Base-by-base conservation (phyloP, 2,797 vertebrate species). In the Linurgus olivaceus region DNA sequence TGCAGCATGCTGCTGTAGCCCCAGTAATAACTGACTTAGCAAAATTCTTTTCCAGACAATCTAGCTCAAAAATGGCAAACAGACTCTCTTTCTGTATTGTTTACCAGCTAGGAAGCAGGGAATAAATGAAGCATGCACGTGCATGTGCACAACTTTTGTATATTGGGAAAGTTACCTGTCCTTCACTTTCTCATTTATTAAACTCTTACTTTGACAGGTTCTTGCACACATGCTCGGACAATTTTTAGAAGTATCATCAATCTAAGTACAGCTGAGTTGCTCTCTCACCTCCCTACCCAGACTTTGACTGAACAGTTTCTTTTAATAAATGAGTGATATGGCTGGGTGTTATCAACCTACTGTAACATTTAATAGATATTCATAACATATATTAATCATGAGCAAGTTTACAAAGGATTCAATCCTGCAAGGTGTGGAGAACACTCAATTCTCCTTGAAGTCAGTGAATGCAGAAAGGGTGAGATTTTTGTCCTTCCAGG, bases 321-420 rank as follows among this genome's bases (percentile, higher is more conserved):
- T 96, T 93, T 95, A 97, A 97, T 92, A 97, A 96, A 97, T 83
- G 88, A 97, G 81, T 70, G 92, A 83, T 96, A 92, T 59, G 77
- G 78, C 83, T 95, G 75, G 55, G 73, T 96, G 95, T 97, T 96
- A 97, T 96, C 96, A 97, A 94, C 86, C 86, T 93, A 68, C 83
- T 72, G 90, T 97, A 97, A 96, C 88, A 94, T 93, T 97, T 96
- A 96, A 93, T 92, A 90, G 94, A 93, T 97, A 94, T 96, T 97
- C 96, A 97, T 94, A 97, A 82, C 89, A 91, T 47, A 71, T 68
- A 96, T 96, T 97, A 93, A 97, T 97, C 91, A 95, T 21, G 31
- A 66, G 89, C 67, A 85, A 63, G 80, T 96, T 95, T 94, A 94
- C 29, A 94, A 91, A 94, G 55, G 77, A 91, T 81, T 92, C 51